Conservation (phyloP, 1,140 invertebrate genomes). For the Rhagoletis pomonella region DNA sequence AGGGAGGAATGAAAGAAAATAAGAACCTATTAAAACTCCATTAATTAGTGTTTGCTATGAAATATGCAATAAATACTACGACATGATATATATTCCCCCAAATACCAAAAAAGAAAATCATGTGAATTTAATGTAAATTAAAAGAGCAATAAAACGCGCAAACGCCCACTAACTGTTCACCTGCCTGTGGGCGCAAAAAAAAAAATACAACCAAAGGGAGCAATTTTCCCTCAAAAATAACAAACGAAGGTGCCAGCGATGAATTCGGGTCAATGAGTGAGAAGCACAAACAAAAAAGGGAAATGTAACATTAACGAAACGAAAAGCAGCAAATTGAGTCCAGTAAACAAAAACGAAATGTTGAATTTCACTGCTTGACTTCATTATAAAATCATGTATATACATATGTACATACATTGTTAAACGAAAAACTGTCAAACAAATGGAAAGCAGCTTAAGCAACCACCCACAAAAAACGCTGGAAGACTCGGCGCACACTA, state of each 20-base stretch:
- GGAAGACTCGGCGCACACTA: too few relatives aligned
- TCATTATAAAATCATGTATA: conserved; percentile 23
- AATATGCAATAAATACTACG: conserved; percentile 9
- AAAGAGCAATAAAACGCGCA: conserved; percentile 39
- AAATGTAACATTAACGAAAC: neutral
- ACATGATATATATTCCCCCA: neutral
- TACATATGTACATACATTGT: neutral
- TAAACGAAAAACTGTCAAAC: neutral
- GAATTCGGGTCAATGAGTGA: conserved; percentile 29
- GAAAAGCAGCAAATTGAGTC: neutral
- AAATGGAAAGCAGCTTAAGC: neutral
- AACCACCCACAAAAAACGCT: too few relatives aligned
- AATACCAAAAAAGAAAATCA: neutral
- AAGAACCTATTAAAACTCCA: neutral
- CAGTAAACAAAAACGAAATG: neutral
- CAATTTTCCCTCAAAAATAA: neutral
- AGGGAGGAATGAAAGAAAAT: conserved; percentile 67
- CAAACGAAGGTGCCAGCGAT: neutral
- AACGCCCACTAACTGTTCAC: neutral
- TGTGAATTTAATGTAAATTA: conserved; percentile 42
- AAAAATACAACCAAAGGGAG: conserved; percentile 1
- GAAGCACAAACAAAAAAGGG: neutral
- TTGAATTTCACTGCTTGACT: conserved; percentile 26
- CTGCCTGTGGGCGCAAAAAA: neutral
- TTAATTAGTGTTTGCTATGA: conserved; percentile 6